Evolutionary conservation across 2,113 vertebrate genomes (phyloP).

Genomic region (Setophaga petechia): DNA sequence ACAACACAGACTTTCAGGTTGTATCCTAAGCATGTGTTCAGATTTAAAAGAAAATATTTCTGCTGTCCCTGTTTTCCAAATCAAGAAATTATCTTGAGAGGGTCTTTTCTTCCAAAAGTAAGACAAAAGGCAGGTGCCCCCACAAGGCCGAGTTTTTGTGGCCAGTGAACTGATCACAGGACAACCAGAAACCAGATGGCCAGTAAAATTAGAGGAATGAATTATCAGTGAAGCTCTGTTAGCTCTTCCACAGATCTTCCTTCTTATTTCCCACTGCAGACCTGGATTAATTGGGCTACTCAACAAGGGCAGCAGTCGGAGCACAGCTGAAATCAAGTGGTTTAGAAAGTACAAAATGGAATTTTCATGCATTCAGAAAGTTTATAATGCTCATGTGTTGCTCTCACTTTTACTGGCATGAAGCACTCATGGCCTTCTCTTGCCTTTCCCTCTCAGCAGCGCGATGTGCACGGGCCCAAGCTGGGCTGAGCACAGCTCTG

Average conservation of each 20-base stretch:
- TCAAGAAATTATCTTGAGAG: not conserved
- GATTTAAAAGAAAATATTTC: not conserved
- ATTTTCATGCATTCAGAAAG: not conserved
- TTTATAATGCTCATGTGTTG: not conserved
- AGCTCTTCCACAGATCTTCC: not conserved
- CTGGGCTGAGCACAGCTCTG: not conserved
- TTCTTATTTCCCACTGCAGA: not conserved
- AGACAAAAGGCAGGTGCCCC: not conserved
- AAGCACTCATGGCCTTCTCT: not conserved
- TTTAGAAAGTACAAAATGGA: not conserved
- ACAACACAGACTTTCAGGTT: not conserved
- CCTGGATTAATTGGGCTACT: not conserved
- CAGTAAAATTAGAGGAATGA: not conserved
- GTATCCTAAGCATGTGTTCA: fast-evolving
- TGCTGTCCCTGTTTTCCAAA: not conserved
- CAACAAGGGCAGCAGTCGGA: not conserved
- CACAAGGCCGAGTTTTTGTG: not conserved
- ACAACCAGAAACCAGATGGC: not conserved
- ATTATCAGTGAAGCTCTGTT: not conserved
- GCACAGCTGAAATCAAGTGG: not conserved
- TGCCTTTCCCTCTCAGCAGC: fast-evolving
- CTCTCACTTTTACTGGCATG: not conserved
- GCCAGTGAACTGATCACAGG: not conserved
- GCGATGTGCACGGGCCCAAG: fast-evolving
- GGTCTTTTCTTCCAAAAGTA: not conserved